Evolutionary conservation across 2,113 vertebrate species (phyloP).

Genomic region (Heloderma charlesbogerti): DNA sequence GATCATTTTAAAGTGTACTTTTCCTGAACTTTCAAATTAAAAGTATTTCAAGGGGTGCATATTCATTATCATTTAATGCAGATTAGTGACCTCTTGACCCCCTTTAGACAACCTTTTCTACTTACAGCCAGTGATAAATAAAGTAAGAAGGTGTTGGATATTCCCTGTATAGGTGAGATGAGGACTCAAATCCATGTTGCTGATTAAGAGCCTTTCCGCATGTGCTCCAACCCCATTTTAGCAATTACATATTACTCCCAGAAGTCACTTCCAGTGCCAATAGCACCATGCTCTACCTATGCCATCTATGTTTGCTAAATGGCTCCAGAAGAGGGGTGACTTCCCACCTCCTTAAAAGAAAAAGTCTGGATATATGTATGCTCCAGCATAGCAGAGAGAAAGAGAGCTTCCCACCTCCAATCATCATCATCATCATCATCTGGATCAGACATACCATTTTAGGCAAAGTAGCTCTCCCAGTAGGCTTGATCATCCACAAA

Average conservation of each 20-base stretch:
- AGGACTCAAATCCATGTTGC: background rate
- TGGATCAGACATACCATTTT: background rate
- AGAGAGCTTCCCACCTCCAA: background rate
- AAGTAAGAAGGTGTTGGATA: background rate
- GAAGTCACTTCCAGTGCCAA: background rate
- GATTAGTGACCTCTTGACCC: background rate
- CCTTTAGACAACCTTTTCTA: background rate
- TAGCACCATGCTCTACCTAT: background rate
- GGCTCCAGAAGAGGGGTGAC: too few species aligned
- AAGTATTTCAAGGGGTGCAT: background rate
- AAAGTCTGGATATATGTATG: too few species aligned
- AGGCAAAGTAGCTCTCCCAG: background rate
- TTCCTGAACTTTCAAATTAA: background rate
- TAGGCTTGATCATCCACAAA: conserved; percentile 2
- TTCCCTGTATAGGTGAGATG: background rate
- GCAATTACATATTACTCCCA: background rate
- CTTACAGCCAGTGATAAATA: background rate
- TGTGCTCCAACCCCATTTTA: too few species aligned
- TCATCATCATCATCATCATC: background rate
- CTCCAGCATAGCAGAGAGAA: background rate
- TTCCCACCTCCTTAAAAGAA: background rate
- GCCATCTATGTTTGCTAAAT: background rate
- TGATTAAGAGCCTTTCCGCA: background rate
- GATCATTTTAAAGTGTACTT: background rate
- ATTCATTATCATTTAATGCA: background rate